A percentile compares a stretch with the other conserved stretches of the same genome.
Conservation (phyloP, 2,113 vertebrate genomes). For the Platichthys stellatus region DNA sequence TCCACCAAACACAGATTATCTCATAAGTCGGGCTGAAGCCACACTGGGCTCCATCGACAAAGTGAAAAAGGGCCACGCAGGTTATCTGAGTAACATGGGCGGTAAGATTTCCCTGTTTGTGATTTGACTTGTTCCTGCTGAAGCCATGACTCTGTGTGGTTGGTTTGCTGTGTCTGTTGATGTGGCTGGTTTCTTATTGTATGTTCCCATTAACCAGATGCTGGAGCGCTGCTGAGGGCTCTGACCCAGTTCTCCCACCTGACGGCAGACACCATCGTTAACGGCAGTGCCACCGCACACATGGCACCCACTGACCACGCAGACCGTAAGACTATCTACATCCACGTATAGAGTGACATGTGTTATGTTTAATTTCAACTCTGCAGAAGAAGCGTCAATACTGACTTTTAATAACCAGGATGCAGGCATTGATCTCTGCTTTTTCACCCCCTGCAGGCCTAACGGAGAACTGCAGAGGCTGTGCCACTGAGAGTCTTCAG, state of each 20-base stretch:
- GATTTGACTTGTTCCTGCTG: slow-evolving; percentile 5
- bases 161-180: slow-evolving; percentile 9
- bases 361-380: not conserved
- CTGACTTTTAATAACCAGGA: not conserved
- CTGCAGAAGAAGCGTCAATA: not conserved
- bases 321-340: slow-evolving; percentile 86
- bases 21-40: slow-evolving; percentile 88
- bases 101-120: slow-evolving; percentile 77
- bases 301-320: slow-evolving; percentile 92
- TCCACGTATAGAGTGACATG: not conserved
- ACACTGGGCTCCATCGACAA: slow-evolving; percentile 85
- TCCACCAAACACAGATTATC: slow-evolving; percentile 86
- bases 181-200: slow-evolving; percentile 21
- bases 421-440: not conserved
- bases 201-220: slow-evolving; percentile 81
- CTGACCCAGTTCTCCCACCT: slow-evolving; percentile 92
- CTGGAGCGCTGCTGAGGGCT: slow-evolving; percentile 86
- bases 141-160: not conserved
- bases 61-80: slow-evolving; percentile 86
- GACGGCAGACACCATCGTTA: slow-evolving; percentile 89
- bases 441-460: slow-evolving; percentile 79
- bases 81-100: slow-evolving; percentile 85
- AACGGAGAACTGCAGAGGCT: slow-evolving; percentile 87
- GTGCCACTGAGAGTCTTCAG: slow-evolving; percentile 84
- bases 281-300: slow-evolving; percentile 91